Evolutionary conservation across 1,140 invertebrate species (phyloP), one percentile per base, ranked within the genome.

Genomic region (Diachasma alloeum): DNA sequence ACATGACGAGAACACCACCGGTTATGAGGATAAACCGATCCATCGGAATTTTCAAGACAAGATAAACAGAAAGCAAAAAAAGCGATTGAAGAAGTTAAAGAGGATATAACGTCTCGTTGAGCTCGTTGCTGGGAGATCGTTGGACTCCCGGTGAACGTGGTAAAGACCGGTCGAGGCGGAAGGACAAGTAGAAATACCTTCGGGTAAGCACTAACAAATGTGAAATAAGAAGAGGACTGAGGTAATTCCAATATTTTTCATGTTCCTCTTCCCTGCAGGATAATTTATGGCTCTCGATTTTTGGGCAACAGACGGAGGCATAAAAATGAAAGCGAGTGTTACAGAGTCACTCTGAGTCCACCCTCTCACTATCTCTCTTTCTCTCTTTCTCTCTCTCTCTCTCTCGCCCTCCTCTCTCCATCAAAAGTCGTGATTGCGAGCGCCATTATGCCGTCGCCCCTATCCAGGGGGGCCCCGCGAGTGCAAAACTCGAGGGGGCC

Each of bases 291-390:
- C 22, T 44, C 46, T 19, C 26, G 56, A 31, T 67, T 67, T 42
- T 48, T 19, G 48, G 48, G 2, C 48, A 53, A 53, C 15, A 17
- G 6, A 53, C n/a, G 9, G 15, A 39, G 17, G 37, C 59, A 53
- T 59, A 78, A 76, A 79, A 79, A 79, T 79, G 63, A 76, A 76
- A 74, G 71, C 24, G 36, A 70, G 44, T 39, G 48, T 48, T 74
- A 67, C 66, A 17, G 72, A 53, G 48, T 19, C 2, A 53, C n/a
- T 53, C 17, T 1, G 44, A 53, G 39, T 42, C n/a, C 15, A 53
- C 1, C 44, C n/a, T 9, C 44, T 46, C 44, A 46, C 44, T 11
- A n/a, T n/a, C n/a, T n/a, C n/a, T n/a, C 44, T n/a, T 1, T 31
- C 31, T 31, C 6, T 31, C 31, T 31, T 31, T 31, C 6, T 31